phyloP scores from a whole-genome alignment of 2,113 vertebrate species.

The Acrocephalus kingi region DNA sequence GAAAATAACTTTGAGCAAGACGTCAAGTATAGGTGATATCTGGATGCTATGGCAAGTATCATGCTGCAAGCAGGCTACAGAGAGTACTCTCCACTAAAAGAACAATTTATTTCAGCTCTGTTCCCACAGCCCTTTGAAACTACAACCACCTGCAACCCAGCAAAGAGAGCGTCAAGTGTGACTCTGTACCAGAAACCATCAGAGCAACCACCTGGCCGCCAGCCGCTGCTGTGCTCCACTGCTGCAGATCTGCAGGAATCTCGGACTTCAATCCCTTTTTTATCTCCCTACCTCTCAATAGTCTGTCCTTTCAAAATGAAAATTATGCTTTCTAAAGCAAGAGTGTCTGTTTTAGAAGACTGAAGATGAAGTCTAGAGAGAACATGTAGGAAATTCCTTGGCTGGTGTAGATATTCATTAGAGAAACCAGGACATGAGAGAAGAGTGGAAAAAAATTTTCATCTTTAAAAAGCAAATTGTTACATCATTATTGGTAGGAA shows the following conservation, averaged over 20 bases:
- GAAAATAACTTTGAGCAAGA: background rate
- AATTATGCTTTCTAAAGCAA: background rate
- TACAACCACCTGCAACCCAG: conserved; percentile 14
- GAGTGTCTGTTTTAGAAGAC: background rate
- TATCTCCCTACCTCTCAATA: background rate
- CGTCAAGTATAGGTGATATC: background rate
- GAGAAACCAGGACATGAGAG: background rate
- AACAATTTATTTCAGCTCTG: background rate
- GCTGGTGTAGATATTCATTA: background rate
- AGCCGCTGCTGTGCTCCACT: background rate
- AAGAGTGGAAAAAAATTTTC: background rate
- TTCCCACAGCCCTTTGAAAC: background rate
- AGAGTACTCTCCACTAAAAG: background rate
- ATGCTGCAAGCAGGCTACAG: background rate
- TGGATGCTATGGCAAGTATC: background rate
- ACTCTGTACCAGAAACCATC: background rate
- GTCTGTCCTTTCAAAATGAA: background rate
- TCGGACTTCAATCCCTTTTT: background rate
- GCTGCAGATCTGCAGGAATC: background rate
- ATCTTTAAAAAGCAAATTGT: background rate
- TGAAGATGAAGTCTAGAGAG: background rate
- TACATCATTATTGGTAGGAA: background rate
- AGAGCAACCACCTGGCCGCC: background rate
- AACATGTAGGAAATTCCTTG: background rate
- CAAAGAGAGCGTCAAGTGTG: background rate